A percentile compares a stretch with the other conserved stretches of the same genome.
Evolutionary conservation across 2,113 vertebrate species (phyloP).

Genomic region (Pelvicachromis taeniatus): DNA sequence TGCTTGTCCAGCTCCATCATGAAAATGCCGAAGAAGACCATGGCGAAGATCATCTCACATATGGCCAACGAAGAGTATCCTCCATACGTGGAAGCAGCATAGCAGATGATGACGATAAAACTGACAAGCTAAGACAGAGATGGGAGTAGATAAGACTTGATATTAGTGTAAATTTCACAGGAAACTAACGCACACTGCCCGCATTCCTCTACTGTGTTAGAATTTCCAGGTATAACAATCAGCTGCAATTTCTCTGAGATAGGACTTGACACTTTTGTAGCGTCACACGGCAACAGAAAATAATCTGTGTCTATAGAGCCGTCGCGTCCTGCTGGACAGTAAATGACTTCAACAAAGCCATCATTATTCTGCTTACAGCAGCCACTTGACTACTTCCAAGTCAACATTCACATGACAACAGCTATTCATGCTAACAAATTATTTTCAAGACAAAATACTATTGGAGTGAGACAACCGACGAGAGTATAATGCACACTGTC

Average conservation of each 20-base stretch:
- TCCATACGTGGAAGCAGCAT: conserved; percentile 28
- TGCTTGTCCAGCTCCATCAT: conserved; percentile 75
- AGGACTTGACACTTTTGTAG: not conserved
- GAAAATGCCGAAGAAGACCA: conserved; percentile 71
- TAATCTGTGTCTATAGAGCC: not conserved
- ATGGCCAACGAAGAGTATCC: conserved; percentile 65
- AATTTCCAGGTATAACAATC: not conserved
- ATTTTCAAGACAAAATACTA: not conserved
- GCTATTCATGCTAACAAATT: not conserved
- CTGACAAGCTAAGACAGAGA: conserved; percentile 48
- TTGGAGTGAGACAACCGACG: not conserved
- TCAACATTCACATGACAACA: not conserved
- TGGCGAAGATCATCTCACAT: conserved; percentile 66
- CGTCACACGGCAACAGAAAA: not conserved
- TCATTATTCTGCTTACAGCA: conserved; percentile 5
- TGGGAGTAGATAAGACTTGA: not conserved
- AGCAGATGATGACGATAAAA: conserved; percentile 74
- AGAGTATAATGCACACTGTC: not conserved
- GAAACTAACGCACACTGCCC: not conserved
- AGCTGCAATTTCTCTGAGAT: not conserved
- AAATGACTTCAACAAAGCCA: not conserved
- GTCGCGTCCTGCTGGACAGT: not conserved
- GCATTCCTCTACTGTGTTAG: not conserved
- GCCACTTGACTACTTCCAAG: not conserved
- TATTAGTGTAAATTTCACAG: not conserved